These are phyloP conservation scores for Hoplostethus mediterraneus DNA, from an alignment of 2,797 vertebrate genomes.

Conservation along the genomic window DNA sequence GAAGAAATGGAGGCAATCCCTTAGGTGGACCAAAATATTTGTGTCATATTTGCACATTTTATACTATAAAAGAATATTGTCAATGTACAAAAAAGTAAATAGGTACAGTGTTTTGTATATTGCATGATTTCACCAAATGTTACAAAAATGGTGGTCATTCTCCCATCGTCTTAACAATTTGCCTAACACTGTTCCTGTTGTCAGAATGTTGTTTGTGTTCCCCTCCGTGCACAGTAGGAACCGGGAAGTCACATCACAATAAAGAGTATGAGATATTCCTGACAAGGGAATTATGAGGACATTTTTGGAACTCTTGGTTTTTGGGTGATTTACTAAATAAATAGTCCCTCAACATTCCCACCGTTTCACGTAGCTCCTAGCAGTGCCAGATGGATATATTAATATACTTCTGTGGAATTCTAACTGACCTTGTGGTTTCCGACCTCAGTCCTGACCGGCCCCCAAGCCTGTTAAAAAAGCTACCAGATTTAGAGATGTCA, in stretches of 20 bases:
- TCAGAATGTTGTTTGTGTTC: slow-evolving; percentile 64
- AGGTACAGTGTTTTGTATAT: slow-evolving; percentile 14
- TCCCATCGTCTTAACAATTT: slow-evolving; percentile 47
- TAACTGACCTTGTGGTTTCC: slow-evolving; percentile 72
- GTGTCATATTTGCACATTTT: slow-evolving; percentile 13
- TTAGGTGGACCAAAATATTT: slow-evolving; percentile 1
- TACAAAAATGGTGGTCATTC: slow-evolving; percentile 49
- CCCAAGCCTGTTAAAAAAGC: slow-evolving; percentile 70
- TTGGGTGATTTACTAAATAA: slow-evolving; percentile 41
- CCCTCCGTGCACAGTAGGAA: slow-evolving; percentile 53
- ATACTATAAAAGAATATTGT: no score
- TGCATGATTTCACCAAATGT: slow-evolving; percentile 58
- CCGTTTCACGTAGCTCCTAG: slow-evolving; percentile 50
- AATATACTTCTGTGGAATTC: slow-evolving; percentile 69
- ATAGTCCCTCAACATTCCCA: slow-evolving; percentile 58
- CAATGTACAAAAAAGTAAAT: slow-evolving; percentile 35
- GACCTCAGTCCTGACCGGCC: slow-evolving; percentile 75
- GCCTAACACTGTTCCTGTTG: slow-evolving; percentile 57
- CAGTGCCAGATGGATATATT: slow-evolving; percentile 69
- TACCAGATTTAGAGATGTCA: slow-evolving; percentile 73
- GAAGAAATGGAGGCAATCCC: not conserved
- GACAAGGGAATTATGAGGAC: slow-evolving; percentile 39
- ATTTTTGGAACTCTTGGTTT: slow-evolving; percentile 37
- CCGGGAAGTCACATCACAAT: slow-evolving; percentile 61
- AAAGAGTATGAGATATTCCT: slow-evolving; percentile 54